Conservation (phyloP, 1,140 invertebrate species). For the Polypedilum pembai region DNA sequence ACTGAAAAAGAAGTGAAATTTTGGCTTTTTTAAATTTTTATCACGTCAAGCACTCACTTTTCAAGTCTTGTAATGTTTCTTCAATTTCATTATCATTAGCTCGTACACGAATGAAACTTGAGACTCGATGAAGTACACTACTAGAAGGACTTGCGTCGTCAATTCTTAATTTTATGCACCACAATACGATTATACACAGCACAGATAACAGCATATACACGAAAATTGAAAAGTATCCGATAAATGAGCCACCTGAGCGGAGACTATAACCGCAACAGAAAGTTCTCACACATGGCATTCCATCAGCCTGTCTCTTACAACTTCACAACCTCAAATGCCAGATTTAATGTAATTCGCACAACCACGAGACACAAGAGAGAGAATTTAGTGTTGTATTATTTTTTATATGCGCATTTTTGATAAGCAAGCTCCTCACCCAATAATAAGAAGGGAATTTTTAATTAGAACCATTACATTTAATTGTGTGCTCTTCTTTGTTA, state of each 20-base stretch:
- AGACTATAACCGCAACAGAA: constrained; percentile 18
- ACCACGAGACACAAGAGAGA: too few relatives aligned
- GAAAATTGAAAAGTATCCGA: neutral
- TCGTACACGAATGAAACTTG: neutral
- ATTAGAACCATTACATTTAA: too few relatives aligned
- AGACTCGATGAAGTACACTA: neutral
- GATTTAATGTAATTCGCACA: too few relatives aligned
- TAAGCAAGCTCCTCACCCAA: too few relatives aligned
- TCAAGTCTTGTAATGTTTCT: constrained; percentile 10
- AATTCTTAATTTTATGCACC: constrained; percentile 25
- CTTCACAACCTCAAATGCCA: neutral
- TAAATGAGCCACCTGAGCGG: neutral
- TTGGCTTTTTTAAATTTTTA: neutral
- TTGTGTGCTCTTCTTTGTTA: too few relatives aligned
- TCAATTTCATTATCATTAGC: neutral
- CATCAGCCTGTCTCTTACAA: neutral
- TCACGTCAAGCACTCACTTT: neutral
- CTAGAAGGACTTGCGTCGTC: neutral
- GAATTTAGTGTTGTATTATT: too few relatives aligned
- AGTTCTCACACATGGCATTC: constrained; percentile 15
- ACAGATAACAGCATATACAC: neutral
- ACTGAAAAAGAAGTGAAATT: neutral
- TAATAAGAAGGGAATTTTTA: too few relatives aligned
- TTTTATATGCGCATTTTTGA: too few relatives aligned
- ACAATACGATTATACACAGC: neutral